Evolutionary conservation across 2,113 vertebrate species (phyloP), one percentile per base, ranked within the genome.

Genomic region (Tragelaphus scriptus): DNA sequence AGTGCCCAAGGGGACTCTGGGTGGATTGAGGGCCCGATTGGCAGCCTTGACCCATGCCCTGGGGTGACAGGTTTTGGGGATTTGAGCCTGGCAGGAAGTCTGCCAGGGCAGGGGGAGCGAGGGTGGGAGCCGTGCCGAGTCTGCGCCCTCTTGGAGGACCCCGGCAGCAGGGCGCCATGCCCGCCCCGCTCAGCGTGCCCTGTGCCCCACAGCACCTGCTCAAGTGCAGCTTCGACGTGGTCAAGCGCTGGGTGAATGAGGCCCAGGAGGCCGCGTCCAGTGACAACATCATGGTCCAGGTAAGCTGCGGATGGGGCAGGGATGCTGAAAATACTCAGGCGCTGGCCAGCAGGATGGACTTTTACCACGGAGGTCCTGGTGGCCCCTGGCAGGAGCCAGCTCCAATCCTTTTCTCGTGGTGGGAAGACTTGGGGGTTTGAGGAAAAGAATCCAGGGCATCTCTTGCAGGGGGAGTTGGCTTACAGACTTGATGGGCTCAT

Each of bases 271-370:
- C 99, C 1, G 99, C 99, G 17, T 99, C 99, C 91, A 99, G 99
- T 58, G 99, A 99, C 93, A 99, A 99, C 51, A 98, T 99, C 98
- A 99, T 99, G 99, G 99, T 99, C 51, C 99, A 99, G 98, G 99
- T 99, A 97, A 98, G 98, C 56, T 6, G 2, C 7, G 32, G 17
- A 19, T 0, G 0, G 23, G 12, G 13, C 11, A 16, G 55, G 9
- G 28, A 4, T 21, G 12, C 7, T 92, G 68, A 12, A 14, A 28
- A 2, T 7, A 17, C 8, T 81, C 44, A 40, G 77, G 36, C 9
- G 14, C 32, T 79, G 40, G 32, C 71, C 26, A 2, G 49, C 36
- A 16, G 49, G n/a, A 25, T 63, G 26, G 82, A 25, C 51, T 2
- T 28, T 16, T 2, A 26, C 61, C 58, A 8, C 1, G 2, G 23